Percentiles rank a stretch among this genome's conserved stretches.
phyloP scores from a whole-genome alignment of 2,797 vertebrate species.

The Leuciscus waleckii region DNA sequence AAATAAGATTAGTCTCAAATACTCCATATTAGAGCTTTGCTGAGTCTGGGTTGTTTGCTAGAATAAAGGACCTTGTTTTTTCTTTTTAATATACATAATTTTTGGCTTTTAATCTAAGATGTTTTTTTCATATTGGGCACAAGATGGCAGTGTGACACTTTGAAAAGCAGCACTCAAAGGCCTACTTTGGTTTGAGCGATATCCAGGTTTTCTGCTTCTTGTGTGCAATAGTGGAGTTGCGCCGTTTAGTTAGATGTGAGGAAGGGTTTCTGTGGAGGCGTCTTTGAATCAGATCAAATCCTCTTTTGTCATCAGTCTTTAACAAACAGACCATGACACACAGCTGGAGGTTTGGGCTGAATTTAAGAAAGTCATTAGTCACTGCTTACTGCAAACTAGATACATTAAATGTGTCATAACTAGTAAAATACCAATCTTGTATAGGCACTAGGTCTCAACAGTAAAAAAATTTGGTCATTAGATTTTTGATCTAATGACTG shows the following conservation, averaged over 20 bases:
- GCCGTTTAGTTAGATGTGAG: not conserved
- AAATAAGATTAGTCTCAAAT: constrained; percentile 32
- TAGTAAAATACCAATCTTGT: not conserved
- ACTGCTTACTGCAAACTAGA: not conserved
- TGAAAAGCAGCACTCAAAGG: constrained; percentile 18
- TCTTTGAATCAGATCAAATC: constrained; percentile 27
- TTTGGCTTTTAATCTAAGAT: not conserved
- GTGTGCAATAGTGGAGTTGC: not conserved
- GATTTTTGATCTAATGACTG: not conserved
- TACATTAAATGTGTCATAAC: not conserved
- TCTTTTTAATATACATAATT: not conserved
- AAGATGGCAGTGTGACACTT: constrained; percentile 79
- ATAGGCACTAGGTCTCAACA: not conserved
- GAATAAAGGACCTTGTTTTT: not conserved
- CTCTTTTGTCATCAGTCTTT: constrained; percentile 28
- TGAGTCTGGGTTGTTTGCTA: not conserved
- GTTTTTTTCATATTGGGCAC: constrained; percentile 58
- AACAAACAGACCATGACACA: not conserved
- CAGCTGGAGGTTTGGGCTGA: constrained; percentile 21
- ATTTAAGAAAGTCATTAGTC: constrained; percentile 32
- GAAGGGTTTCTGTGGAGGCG: constrained; percentile 12
- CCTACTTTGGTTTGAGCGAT: not conserved
- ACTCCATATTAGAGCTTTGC: not conserved
- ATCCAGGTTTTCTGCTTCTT: constrained; percentile 5
- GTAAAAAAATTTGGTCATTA: not conserved